Evolutionary conservation across 2,888 invertebrate species (phyloP), one percentile per base, ranked within the genome.

Genomic region (Blastobasis lacticolella): DNA sequence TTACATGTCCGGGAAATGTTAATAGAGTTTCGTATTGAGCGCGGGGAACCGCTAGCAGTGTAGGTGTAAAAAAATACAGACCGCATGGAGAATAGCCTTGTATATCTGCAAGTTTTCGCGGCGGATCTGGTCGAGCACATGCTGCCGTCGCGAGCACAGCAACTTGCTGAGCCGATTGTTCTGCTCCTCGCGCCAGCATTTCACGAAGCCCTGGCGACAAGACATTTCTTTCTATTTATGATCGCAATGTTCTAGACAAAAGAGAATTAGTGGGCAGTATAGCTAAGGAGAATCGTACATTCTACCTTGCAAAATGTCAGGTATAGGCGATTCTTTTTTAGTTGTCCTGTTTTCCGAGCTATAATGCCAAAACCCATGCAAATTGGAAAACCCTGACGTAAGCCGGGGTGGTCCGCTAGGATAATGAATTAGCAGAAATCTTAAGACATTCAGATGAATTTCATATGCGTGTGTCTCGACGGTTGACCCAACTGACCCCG

Each of bases 401-500:
- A n/a, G 5, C n/a, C 10, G 10, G 23, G 6, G 37, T 37, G 37
- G 46, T 6, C 7, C 9, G 40, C 40, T 40, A 40, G 40, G 7
- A 7, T 8, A 41, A 41, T 41, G 41, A 7, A 41, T 8, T 3
- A 41, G 7, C 41, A 41, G 23, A 23, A 23, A 8, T 41, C 4
- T 41, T 41, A 41, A 41, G 9, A 7, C 41, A 41, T 41, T 7
- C 5, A n/a, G n/a, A n/a, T n/a, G n/a, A n/a, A n/a, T n/a, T n/a
- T n/a, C n/a, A n/a, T n/a, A n/a, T n/a, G n/a, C n/a, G n/a, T n/a
- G n/a, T n/a, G n/a, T n/a, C n/a, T n/a, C n/a, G n/a, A n/a, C n/a
- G n/a, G n/a, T n/a, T n/a, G n/a, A n/a, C n/a, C n/a, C n/a, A 46
- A 45, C 75, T 71, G 63, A 91, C 92, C 61, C 90, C 90, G 38